Evolutionary conservation across 2,888 invertebrate species (phyloP).

Genomic region (Carpatolechia fugitivella): DNA sequence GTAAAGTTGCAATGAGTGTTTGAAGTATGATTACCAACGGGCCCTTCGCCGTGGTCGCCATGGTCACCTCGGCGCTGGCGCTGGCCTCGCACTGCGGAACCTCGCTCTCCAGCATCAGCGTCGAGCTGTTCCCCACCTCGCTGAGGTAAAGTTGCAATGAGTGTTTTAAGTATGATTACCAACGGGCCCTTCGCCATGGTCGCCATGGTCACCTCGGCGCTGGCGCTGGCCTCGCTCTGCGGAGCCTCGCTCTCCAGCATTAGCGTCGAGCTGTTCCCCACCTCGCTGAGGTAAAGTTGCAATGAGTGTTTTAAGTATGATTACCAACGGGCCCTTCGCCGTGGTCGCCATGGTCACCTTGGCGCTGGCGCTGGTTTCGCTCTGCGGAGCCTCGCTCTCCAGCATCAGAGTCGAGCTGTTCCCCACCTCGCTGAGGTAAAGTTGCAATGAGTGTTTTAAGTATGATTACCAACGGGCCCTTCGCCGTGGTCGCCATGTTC

Average conservation of each 20-base stretch:
- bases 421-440: constrained; percentile 82
- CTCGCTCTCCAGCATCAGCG: constrained; percentile 80
- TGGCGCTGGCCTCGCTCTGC: constrained; percentile 75
- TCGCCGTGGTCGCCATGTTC: constrained; percentile 75
- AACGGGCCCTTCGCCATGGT: constrained; percentile 72
- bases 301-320: not conserved
- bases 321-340: constrained; percentile 60
- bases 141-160: constrained; percentile 66
- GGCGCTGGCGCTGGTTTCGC: constrained; percentile 73
- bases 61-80: constrained; percentile 77
- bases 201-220: constrained; percentile 74
- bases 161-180: too few relatives aligned
- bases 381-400: constrained; percentile 80
- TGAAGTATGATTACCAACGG: constrained; percentile 45
- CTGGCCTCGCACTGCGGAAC: constrained; percentile 78
- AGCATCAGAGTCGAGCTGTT: constrained; percentile 82
- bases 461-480: constrained; percentile 60
- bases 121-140: constrained; percentile 83
- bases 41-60: constrained; percentile 69
- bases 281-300: constrained; percentile 76
- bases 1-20: constrained; percentile 45
- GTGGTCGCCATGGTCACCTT: constrained; percentile 78
- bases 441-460: not conserved
- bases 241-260: constrained; percentile 81
- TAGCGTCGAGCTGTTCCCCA: constrained; percentile 83